A percentile compares a stretch with the other conserved stretches of the same genome.
These are phyloP conservation scores for Caenorhabditis virilis DNA, from an alignment of 2,888 invertebrate species.

Conservation along the genomic window DNA sequence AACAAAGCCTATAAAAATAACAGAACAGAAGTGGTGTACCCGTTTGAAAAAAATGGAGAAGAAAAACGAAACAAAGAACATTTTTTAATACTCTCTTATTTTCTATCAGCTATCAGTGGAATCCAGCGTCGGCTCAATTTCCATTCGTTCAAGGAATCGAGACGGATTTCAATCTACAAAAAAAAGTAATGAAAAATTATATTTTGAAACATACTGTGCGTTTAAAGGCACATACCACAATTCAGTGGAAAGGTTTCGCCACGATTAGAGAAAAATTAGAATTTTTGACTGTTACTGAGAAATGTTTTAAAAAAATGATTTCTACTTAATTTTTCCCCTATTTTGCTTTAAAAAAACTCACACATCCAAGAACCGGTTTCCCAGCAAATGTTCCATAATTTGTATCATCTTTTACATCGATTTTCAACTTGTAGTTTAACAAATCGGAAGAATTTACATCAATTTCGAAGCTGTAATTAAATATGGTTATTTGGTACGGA, in stretches of 20 bases:
- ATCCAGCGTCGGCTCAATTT: constrained; percentile 50
- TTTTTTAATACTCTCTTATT: too few relatives aligned
- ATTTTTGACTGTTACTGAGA: not conserved
- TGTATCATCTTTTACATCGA: constrained; percentile 64
- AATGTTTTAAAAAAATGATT: not conserved
- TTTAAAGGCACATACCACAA: too few relatives aligned
- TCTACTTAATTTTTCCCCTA: constrained; percentile 1
- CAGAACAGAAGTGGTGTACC: too few relatives aligned
- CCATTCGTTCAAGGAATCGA: constrained; percentile 42
- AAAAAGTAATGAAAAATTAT: not conserved
- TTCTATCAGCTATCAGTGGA: constrained; percentile 30
- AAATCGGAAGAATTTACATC: constrained; percentile 59
- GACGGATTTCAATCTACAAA: constrained; percentile 56
- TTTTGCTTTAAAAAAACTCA: constrained; percentile 27
- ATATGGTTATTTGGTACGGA: not conserved
- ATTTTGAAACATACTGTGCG: not conserved
- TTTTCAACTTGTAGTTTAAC: constrained; percentile 55
- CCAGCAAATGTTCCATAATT: constrained; percentile 62
- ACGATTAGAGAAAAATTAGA: too few relatives aligned
- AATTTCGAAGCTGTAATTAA: constrained; percentile 59
- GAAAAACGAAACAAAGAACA: too few relatives aligned
- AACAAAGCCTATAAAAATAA: too few relatives aligned
- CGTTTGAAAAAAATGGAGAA: too few relatives aligned
- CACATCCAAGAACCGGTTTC: constrained; percentile 60
- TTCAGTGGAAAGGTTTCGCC: too few relatives aligned